A percentile compares a stretch with the other conserved stretches of the same genome.
phyloP scores from a whole-genome alignment of 1,140 invertebrate genomes.

The Psilanteris sp. region DNA sequence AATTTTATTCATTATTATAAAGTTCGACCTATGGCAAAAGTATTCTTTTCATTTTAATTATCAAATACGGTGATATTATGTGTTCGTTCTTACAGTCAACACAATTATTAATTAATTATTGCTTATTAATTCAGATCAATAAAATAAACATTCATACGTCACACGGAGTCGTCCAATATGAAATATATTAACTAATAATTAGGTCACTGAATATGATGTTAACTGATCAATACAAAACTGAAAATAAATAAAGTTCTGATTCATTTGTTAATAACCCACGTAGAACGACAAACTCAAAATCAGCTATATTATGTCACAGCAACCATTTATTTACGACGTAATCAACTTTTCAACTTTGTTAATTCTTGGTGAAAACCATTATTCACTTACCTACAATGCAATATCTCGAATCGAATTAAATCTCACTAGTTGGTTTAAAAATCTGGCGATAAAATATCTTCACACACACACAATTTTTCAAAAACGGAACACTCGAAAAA shows the following conservation, averaged over 20 bases:
- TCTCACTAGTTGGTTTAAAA: slow-evolving; percentile 8
- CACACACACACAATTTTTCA: background rate
- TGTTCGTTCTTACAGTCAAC: background rate
- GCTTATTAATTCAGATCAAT: slow-evolving; percentile 18
- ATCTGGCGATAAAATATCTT: slow-evolving; percentile 36
- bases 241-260: slow-evolving; percentile 7
- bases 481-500: background rate
- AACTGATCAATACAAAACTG: slow-evolving; percentile 22
- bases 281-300: slow-evolving; percentile 2
- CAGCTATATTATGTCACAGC: background rate
- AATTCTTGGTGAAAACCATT: slow-evolving; percentile 26
- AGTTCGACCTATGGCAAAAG: too few species aligned
- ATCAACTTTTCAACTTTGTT: slow-evolving; percentile 37
- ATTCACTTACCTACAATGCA: slow-evolving; percentile 26
- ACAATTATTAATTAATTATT: slow-evolving; percentile 24
- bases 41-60: too few species aligned
- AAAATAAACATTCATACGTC: slow-evolving; percentile 22
- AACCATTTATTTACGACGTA: slow-evolving; percentile 21
- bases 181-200: slow-evolving; percentile 41
- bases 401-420: slow-evolving; percentile 32
- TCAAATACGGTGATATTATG: too few species aligned
- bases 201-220: slow-evolving; percentile 14
- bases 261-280: slow-evolving; percentile 1
- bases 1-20: too few species aligned
- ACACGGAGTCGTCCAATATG: slow-evolving; percentile 7